Percentiles rank a stretch among this genome's conserved stretches.
These are phyloP conservation scores for Apamea anceps DNA, from an alignment of 2,888 invertebrate genomes.

Conservation along the genomic window DNA sequence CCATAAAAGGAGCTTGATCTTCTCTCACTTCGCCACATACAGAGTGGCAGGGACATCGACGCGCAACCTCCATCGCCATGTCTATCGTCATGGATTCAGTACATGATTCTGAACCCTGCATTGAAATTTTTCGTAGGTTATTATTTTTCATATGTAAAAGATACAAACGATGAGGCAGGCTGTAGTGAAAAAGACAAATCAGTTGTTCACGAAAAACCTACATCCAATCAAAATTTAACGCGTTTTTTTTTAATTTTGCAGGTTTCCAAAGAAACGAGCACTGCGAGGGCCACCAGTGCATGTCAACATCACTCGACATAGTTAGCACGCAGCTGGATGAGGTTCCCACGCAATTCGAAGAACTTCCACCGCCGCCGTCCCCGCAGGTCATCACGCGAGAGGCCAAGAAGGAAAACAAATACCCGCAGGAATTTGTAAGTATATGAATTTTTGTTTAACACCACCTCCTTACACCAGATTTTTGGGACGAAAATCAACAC, in stretches of 20 bases:
- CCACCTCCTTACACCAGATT: neutral
- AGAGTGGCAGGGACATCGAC: too few relatives aligned
- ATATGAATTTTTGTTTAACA: neutral
- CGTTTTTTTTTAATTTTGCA: conserved; percentile 53
- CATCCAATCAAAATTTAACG: neutral
- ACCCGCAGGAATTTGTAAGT: conserved; percentile 72
- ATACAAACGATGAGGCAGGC: neutral
- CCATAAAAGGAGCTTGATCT: neutral
- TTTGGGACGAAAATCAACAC: neutral
- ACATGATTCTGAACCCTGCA: too few relatives aligned
- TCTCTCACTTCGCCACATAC: too few relatives aligned
- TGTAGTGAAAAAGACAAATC: neutral
- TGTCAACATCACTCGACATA: conserved; percentile 39
- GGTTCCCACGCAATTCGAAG: conserved; percentile 45
- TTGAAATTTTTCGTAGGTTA: too few relatives aligned
- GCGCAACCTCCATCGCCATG: too few relatives aligned
- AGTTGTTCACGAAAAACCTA: neutral
- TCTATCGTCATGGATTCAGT: too few relatives aligned
- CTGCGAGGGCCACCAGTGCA: conserved; percentile 78
- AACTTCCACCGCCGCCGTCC: conserved; percentile 28
- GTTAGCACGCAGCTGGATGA: conserved; percentile 50
- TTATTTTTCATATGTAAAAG: neutral
- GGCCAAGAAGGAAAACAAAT: conserved; percentile 82
- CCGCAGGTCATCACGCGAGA: conserved; percentile 58
- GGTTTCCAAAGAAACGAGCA: conserved; percentile 78